phyloP scores from a whole-genome alignment of 1,140 invertebrate species.

The Homarus americanus region DNA sequence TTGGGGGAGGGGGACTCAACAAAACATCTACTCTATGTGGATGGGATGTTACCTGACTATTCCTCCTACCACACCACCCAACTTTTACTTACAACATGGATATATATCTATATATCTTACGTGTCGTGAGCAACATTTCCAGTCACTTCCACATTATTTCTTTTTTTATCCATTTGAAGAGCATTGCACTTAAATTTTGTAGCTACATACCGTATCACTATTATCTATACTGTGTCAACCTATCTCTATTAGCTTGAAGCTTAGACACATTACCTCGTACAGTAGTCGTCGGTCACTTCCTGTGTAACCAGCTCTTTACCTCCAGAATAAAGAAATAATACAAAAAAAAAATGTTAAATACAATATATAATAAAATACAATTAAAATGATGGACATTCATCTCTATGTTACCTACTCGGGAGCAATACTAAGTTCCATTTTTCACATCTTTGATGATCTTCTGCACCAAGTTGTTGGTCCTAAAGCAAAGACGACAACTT shows the following conservation, averaged over 20 bases:
- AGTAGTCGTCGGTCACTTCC: background rate
- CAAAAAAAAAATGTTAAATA: background rate
- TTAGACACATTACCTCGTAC: constrained; percentile 34
- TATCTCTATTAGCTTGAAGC: background rate
- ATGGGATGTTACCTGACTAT: constrained; percentile 50
- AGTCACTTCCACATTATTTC: constrained; percentile 16
- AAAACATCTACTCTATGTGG: constrained; percentile 36
- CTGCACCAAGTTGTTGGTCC: background rate
- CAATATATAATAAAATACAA: constrained; percentile 11
- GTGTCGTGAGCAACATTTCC: constrained; percentile 43
- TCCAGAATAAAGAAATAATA: background rate
- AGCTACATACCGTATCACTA: background rate
- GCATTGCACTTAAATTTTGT: constrained; percentile 33
- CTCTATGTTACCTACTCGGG: background rate
- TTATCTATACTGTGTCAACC: background rate
- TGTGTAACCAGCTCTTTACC: background rate
- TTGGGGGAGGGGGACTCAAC: constrained; percentile 17
- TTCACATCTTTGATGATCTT: background rate
- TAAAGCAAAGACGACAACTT: background rate
- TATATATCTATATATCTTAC: constrained; percentile 45
- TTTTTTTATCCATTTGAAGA: constrained; percentile 5
- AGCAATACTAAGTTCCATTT: background rate
- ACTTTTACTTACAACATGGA: constrained; percentile 30
- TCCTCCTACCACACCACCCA: constrained; percentile 46
- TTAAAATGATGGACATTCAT: constrained; percentile 9